Conservation (phyloP, 2,888 invertebrate species). For the Aphodius sticticus region DNA sequence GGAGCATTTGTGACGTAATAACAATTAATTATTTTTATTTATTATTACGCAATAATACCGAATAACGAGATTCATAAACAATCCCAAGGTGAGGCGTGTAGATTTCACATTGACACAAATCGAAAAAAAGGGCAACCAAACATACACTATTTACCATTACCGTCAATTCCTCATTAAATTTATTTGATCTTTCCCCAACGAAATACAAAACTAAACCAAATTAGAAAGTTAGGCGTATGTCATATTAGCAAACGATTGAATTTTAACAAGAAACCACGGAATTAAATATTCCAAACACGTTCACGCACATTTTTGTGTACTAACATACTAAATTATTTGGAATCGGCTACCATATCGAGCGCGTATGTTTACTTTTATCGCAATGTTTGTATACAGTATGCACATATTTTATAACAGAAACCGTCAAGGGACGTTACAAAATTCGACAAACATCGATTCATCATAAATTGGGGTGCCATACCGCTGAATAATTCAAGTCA, state of each 20-base stretch:
- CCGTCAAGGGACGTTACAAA: not conserved
- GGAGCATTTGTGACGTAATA: not conserved
- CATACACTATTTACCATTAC: not conserved
- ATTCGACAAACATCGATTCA: not conserved
- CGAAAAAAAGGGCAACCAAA: not conserved
- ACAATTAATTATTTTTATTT: not conserved
- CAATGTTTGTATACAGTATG: not conserved
- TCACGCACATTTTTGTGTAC: not conserved
- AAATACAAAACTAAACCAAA: not conserved
- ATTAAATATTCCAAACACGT: not conserved
- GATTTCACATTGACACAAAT: not conserved
- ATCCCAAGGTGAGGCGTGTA: not conserved
- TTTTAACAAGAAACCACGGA: constrained; percentile 4
- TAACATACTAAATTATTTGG: not conserved
- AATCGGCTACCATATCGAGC: not conserved
- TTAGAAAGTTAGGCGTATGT: not conserved
- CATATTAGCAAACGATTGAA: not conserved
- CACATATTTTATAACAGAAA: not conserved
- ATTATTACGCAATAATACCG: not conserved
- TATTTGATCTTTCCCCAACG: not conserved
- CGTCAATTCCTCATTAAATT: no score
- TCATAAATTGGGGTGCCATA: not conserved
- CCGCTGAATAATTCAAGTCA: not conserved
- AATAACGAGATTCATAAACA: not conserved
- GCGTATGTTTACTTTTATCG: not conserved